Evolutionary conservation across 2,888 invertebrate species (phyloP), one percentile per base, ranked within the genome.

Genomic region (Spicauda simplicius): DNA sequence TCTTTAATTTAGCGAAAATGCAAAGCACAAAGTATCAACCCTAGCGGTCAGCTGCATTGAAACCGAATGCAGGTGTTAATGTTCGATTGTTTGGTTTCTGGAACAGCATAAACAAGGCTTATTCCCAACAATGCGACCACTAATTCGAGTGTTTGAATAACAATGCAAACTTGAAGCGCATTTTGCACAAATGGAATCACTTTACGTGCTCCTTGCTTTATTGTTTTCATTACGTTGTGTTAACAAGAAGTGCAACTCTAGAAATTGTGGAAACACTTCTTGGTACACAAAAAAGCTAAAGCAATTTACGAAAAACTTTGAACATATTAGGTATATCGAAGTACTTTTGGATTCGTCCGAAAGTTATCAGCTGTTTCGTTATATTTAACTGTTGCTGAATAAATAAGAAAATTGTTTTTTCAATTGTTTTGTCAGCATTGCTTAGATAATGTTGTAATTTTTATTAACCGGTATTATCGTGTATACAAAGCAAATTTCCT

Each of bases 61-160:
- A 60, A 60, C 14, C 50, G 50, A 69, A 64, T 70, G 77, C 81
- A 82, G 80, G 83, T 84, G 85, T 78, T 75, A 79, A 71, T 76
- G 70, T 56, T 57, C 75, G 71, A 80, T 83, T 84, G 83, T 85
- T 80, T 76, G 72, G 70, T 71, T 77, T 76, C 75, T 64, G 70
- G 70, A 71, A 76, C 77, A 73, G 70, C 68, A 68, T 70, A 64
- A 64, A 58, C 30, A 52, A 52, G 33, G 16, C 20, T 50, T 52
- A 19, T 67, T 61, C 67, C 69, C 68, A 73, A 70, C 74, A 73
- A 72, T 72, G 63, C 69, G 37, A 53, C n/a, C 50, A 65, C 63
- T 69, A 64, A 69, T 68, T 48, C 63, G 57, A 70, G 69, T 73
- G 61, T 71, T 72, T 70, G 70, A 63, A 72, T 70, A 75, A 72